Percentiles rank a stretch among this genome's conserved stretches.
Evolutionary conservation across 2,888 invertebrate genomes (phyloP).

Genomic region (Ophion slaviceki): DNA sequence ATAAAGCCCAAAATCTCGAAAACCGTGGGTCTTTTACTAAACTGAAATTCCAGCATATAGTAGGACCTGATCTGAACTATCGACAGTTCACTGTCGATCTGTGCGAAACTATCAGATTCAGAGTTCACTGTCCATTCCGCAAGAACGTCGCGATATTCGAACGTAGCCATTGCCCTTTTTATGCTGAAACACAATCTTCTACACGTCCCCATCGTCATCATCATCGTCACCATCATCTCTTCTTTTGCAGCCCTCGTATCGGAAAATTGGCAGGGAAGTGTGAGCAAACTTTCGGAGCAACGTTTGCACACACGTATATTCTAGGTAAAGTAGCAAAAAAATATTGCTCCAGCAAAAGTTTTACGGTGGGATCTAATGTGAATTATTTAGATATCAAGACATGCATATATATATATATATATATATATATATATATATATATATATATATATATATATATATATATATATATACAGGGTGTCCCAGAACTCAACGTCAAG

Average conservation of each 20-base stretch:
- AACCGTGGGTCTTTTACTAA: no score
- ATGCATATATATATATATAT: background rate
- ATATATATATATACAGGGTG: no score
- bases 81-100: no score
- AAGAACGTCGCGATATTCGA: background rate
- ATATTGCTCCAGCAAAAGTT: conserved; percentile 35
- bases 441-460: no score
- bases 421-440: background rate
- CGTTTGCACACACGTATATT: background rate
- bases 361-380: conserved; percentile 18
- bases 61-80: no score
- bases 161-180: background rate
- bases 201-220: background rate
- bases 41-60: no score
- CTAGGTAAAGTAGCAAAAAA: conserved; percentile 7
- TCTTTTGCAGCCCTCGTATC: background rate
- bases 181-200: background rate
- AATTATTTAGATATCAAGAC: conserved; percentile 18
- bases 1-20: no score
- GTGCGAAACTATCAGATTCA: no score
- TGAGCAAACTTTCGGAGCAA: conserved; percentile 27
- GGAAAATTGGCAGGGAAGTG: background rate
- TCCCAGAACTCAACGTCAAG: no score
- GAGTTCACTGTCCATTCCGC: no score
- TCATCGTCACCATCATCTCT: background rate